Evolutionary conservation across 1,140 invertebrate genomes (phyloP).

Genomic region (Bombus turneri): DNA sequence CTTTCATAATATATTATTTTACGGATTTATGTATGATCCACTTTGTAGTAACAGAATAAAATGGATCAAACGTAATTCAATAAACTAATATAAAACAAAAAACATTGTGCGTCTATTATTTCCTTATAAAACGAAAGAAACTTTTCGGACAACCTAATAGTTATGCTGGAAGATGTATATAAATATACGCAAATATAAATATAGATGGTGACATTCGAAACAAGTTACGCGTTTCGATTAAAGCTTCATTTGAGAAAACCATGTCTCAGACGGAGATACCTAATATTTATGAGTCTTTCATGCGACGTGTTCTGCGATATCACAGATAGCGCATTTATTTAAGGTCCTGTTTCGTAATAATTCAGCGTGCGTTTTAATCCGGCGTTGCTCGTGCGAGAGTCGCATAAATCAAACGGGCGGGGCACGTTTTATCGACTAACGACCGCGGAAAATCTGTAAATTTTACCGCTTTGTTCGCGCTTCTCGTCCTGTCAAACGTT

Average conservation of each 20-base stretch:
- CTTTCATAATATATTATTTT: too few relatives aligned
- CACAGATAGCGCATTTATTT: background rate
- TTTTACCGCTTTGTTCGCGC: background rate
- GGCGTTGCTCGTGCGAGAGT: background rate
- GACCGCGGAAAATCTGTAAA: constrained; percentile 8
- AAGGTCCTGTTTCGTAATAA: background rate
- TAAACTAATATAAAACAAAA: too few relatives aligned
- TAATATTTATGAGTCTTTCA: background rate
- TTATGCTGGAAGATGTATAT: too few relatives aligned
- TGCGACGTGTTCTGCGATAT: background rate
- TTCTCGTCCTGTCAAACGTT: background rate
- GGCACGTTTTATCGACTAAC: constrained; percentile 22
- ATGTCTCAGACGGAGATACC: background rate
- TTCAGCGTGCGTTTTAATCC: constrained; percentile 15
- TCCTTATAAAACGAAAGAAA: too few relatives aligned
- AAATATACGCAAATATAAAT: too few relatives aligned
- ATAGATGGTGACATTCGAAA: too few relatives aligned
- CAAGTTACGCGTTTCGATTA: background rate
- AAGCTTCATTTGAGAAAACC: background rate
- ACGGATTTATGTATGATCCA: too few relatives aligned
- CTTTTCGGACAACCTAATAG: too few relatives aligned
- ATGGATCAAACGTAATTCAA: too few relatives aligned
- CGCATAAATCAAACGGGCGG: constrained; percentile 8
- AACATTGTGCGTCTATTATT: too few relatives aligned
- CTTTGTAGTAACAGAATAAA: too few relatives aligned